phyloP scores from a whole-genome alignment of 1,140 invertebrate species.

The Drosophila jambulina region DNA sequence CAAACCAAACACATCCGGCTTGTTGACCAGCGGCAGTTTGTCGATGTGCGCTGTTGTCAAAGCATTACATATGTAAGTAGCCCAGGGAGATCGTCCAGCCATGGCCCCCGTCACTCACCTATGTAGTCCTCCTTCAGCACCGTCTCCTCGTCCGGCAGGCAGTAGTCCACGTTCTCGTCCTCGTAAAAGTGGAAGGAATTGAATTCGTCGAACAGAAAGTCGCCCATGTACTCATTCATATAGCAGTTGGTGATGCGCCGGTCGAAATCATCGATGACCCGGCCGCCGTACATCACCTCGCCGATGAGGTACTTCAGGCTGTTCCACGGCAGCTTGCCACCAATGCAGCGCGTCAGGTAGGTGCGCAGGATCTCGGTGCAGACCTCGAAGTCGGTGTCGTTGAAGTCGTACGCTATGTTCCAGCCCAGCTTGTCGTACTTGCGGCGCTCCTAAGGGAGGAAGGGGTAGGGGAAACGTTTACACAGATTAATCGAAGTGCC shows the following conservation, averaged over 20 bases:
- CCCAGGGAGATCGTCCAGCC: slow-evolving; percentile 11
- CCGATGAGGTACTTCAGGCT: slow-evolving; percentile 96
- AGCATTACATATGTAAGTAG: slow-evolving; percentile 67
- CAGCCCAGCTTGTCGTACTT: slow-evolving; percentile 97
- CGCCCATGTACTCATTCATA: slow-evolving; percentile 97
- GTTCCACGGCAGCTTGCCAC: slow-evolving; percentile 92
- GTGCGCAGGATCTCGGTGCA: slow-evolving; percentile 93
- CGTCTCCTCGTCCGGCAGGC: slow-evolving; percentile 89
- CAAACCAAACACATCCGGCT: slow-evolving; percentile 95
- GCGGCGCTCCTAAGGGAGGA: slow-evolving; percentile 89
- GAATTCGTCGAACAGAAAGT: slow-evolving; percentile 95
- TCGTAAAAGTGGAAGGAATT: slow-evolving; percentile 95
- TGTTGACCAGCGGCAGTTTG: slow-evolving; percentile 90
- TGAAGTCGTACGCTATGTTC: slow-evolving; percentile 97
- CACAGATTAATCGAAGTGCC: slow-evolving; percentile 62
- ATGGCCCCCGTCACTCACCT: slow-evolving; percentile 84
- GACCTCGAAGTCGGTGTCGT: slow-evolving; percentile 95
- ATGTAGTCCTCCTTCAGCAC: slow-evolving; percentile 89
- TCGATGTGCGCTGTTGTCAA: slow-evolving; percentile 87
- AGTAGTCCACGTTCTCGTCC: slow-evolving; percentile 91
- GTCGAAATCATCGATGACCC: slow-evolving; percentile 96
- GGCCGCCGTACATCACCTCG: slow-evolving; percentile 97
- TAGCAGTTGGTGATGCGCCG: slow-evolving; percentile 93
- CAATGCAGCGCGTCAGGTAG: slow-evolving; percentile 90
- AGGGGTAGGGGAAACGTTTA: slow-evolving; percentile 10